These are phyloP conservation scores for Planococcus citri DNA, from an alignment of 1,140 invertebrate genomes.

Conservation along the genomic window DNA sequence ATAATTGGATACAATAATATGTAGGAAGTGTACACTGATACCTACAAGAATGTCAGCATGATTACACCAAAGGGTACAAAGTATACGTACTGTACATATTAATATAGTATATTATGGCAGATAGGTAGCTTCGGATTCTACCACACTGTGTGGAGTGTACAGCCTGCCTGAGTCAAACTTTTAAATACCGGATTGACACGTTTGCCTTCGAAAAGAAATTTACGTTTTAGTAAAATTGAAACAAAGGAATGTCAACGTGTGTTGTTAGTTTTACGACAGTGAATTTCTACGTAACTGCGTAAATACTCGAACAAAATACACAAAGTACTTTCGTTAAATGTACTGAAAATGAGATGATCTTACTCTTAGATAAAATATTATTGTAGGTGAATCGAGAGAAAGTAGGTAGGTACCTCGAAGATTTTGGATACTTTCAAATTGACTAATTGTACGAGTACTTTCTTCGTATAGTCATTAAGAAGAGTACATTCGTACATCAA, in stretches of 20 bases:
- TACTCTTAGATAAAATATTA: background rate
- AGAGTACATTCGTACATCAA: too few relatives aligned
- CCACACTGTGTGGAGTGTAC: too few relatives aligned
- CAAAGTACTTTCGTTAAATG: background rate
- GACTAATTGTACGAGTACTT: background rate
- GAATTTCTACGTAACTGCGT: background rate
- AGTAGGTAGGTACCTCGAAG: background rate
- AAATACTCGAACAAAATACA: background rate
- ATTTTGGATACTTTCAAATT: background rate
- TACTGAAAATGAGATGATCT: background rate
- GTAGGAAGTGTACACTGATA: too few relatives aligned
- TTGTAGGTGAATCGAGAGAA: background rate
- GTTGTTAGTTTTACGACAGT: background rate
- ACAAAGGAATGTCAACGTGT: background rate
- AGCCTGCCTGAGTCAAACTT: too few relatives aligned
- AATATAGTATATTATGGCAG: too few relatives aligned
- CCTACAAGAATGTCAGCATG: too few relatives aligned
- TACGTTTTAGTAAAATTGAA: background rate
- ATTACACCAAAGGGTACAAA: too few relatives aligned
- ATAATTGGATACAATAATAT: too few relatives aligned
- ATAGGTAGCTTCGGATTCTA: too few relatives aligned
- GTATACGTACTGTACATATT: too few relatives aligned
- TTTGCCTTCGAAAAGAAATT: background rate
- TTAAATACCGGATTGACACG: background rate
- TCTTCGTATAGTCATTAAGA: background rate